Evolutionary conservation across 64 coral and sea anemone genomes (phyloP), one percentile per base, ranked within the genome.

Genomic region (Dendronephthya gigantea): DNA sequence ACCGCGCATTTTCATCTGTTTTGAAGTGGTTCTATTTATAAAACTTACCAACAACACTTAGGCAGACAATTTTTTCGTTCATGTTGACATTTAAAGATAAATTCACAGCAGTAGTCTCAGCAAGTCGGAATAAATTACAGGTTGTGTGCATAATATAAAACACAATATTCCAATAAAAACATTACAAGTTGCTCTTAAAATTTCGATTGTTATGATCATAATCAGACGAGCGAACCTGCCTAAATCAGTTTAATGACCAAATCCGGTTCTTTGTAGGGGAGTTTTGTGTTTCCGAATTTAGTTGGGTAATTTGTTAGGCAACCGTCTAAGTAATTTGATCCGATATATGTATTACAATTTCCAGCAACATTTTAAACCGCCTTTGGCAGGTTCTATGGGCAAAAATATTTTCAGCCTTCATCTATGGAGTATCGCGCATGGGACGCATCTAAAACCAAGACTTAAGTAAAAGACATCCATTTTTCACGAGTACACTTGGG

Each of bases 71-170:
- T n/a, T n/a, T n/a, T n/a, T n/a, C n/a, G n/a, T n/a, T n/a, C n/a
- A n/a, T 62, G 25, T 62, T 62, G 55, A 62, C 55, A 62, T 62
- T 62, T 62, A 62, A n/a, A 62, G 55, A 62, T 58, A 58, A 58
- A 23, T 9, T 62, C 55, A 22, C 55, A 62, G 55, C 55, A 27
- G 55, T n/a, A 5, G 55, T 4, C 55, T 62, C 55, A 62, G 55
- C 55, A 62, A 27, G 19, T 62, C 6, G 25, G 55, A 62, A 62
- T 62, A 62, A 62, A 62, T 62, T 62, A 62, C 55, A 62, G 55
- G 19, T 62, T 62, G 55, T 27, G 25, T 62, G 55, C 55, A 62
- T 62, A 19, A n/a, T 27, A 62, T 62, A 22, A 62, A 27, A 12
- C 13, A 52, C 19, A 7, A 62, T 27, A 62, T 7, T 58, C 9